Evolutionary conservation across 2,888 invertebrate species (phyloP), one percentile per base, ranked within the genome.

Genomic region (Gastracanthus pulcherrimus): DNA sequence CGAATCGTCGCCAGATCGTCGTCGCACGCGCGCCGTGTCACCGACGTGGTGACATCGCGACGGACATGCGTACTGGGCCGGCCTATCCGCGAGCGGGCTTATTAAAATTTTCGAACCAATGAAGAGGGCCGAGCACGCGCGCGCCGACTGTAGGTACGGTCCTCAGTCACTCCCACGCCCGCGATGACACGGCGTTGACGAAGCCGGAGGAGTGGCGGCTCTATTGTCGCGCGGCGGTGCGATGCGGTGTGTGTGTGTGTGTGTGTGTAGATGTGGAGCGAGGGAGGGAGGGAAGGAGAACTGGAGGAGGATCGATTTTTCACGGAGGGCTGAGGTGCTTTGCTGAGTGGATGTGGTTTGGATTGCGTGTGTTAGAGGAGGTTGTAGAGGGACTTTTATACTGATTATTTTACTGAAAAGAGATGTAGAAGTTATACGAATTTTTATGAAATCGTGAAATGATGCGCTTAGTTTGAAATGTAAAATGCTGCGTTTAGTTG

Each of bases 61-160:
- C 86, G 89, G 90, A 89, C 91, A 91, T 91, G 91, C 91, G 91
- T 91, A 90, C 89, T 90, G 82, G 85, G 84, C 78, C 86, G 87
- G 85, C 91, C 91, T 91, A 91, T 91, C 91, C 87, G 86, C 85
- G 86, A 71, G 80, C 85, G 87, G 85, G 84, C 62, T 90, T 90
- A 89, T 90, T 90, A 89, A 90, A 89, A 89, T 89, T 90, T 89
- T 89, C 85, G 86, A 89, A 83, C 90, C 90, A 90, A 90, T 90
- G 86, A 86, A 85, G 83, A 60, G 74, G 29, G 41, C 41, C 19
- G 34, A n/a, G 45, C 23, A 45, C 23, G 58, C 36, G 84, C 78
- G 75, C 81, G 79, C 45, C 9, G n/a, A n/a, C n/a, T n/a, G n/a
- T n/a, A n/a, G n/a, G 29, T 34, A 4, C 36, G 58, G 41, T 66